phyloP scores from a whole-genome alignment of 2,797 vertebrate species.

The Pseudotriccus pelzelni region DNA sequence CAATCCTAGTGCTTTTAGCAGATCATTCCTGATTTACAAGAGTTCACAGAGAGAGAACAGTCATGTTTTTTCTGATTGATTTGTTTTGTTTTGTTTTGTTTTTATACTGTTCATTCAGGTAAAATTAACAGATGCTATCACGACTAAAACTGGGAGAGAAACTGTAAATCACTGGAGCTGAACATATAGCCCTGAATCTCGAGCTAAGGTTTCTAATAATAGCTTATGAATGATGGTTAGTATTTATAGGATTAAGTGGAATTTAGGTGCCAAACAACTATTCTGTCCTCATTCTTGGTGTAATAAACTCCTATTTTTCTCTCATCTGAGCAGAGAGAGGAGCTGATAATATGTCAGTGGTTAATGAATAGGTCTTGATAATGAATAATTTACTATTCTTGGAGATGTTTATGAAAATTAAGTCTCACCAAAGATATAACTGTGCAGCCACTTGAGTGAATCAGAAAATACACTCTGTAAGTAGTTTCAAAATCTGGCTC shows the following conservation, averaged over 20 bases:
- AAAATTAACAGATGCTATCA: neutral
- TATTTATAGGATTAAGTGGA: slow-evolving; percentile 6
- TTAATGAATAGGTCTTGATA: slow-evolving; percentile 53
- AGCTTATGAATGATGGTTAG: neutral
- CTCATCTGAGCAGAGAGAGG: neutral
- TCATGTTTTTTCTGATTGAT: neutral
- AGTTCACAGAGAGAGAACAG: neutral
- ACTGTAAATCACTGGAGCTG: neutral
- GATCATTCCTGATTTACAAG: neutral
- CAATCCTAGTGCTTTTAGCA: neutral
- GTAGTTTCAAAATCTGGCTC: neutral
- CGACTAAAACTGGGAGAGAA: neutral
- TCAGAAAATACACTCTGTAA: neutral
- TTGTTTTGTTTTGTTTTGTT: neutral
- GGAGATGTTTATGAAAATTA: slow-evolving; percentile 39
- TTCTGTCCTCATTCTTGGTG: neutral
- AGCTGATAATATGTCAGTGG: slow-evolving; percentile 1
- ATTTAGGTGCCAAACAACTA: neutral
- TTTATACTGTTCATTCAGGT: neutral
- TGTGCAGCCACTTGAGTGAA: neutral
- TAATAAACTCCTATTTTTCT: slow-evolving; percentile 7
- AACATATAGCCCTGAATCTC: neutral
- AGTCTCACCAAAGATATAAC: neutral
- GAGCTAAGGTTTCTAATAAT: neutral
- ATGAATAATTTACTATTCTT: slow-evolving; percentile 58